These are phyloP conservation scores for Drosophila lini DNA, from an alignment of 1,140 invertebrate species.

Conservation along the genomic window DNA sequence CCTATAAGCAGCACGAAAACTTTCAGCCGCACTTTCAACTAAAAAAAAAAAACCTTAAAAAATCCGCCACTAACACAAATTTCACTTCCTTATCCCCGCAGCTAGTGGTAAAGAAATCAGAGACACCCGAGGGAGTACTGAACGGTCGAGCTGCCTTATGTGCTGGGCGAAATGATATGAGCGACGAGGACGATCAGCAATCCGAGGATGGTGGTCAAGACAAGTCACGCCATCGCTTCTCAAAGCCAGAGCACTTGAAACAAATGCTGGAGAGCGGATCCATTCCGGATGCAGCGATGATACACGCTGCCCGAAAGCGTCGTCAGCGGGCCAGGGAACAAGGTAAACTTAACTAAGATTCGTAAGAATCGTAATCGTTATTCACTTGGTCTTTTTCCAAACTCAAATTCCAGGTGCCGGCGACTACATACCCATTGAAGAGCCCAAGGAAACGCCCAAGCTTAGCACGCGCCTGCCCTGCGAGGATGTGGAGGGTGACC, in stretches of 20 bases:
- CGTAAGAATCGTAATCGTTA: background rate
- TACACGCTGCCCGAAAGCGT: constrained; percentile 96
- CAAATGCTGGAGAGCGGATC: constrained; percentile 92
- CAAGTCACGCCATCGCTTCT: constrained; percentile 86
- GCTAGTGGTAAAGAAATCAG: constrained; percentile 87
- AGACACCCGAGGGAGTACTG: constrained; percentile 87
- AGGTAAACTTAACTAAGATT: constrained; percentile 42
- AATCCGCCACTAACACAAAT: constrained; percentile 24
- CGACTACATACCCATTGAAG: constrained; percentile 92
- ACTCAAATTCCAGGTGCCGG: constrained; percentile 85
- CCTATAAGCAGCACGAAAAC: constrained; percentile 13
- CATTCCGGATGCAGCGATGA: constrained; percentile 98
- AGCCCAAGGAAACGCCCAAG: constrained; percentile 85
- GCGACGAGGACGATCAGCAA: constrained; percentile 89
- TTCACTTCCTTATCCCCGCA: constrained; percentile 50
- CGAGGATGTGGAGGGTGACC: constrained; percentile 95
- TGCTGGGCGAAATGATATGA: constrained; percentile 90
- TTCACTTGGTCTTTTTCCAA: too few relatives aligned
- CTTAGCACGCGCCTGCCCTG: constrained; percentile 88
- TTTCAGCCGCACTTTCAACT: background rate
- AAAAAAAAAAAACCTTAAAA: background rate
- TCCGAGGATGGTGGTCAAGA: constrained; percentile 77
- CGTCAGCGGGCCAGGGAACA: constrained; percentile 90
- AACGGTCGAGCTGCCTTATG: constrained; percentile 92
- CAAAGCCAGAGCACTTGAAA: constrained; percentile 89